Percentiles rank a stretch among this genome's conserved stretches.
phyloP scores from a whole-genome alignment of 1,140 invertebrate species.

The Muscidifurax raptorellus region DNA sequence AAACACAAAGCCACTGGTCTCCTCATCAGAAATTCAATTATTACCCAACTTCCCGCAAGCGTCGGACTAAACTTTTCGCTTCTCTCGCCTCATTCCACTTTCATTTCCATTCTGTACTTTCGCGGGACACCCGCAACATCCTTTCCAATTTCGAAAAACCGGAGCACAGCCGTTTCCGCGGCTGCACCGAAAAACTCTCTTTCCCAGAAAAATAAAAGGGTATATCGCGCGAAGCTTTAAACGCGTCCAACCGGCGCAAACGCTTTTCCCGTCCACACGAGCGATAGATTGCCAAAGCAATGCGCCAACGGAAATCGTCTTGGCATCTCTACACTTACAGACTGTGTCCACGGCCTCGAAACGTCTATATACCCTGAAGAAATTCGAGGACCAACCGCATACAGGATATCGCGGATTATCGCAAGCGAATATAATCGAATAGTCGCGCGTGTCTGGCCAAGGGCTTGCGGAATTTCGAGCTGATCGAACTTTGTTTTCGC shows the following conservation, averaged over 20 bases:
- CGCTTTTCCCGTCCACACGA: neutral
- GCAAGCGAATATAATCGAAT: too few species aligned
- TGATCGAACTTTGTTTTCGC: too few species aligned
- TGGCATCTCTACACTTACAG: neutral
- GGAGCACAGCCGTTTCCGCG: neutral
- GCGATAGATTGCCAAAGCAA: conserved; percentile 7
- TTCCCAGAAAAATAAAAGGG: neutral
- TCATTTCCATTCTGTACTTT: neutral
- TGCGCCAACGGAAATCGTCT: conserved; percentile 21
- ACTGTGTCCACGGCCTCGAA: neutral
- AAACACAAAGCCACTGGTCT: neutral
- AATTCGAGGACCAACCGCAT: too few species aligned
- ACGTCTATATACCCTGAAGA: too few species aligned
- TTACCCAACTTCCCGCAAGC: neutral
- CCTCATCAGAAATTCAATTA: neutral
- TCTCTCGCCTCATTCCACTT: neutral
- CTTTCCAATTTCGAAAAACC: neutral
- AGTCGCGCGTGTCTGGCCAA: too few species aligned
- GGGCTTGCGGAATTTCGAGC: too few species aligned
- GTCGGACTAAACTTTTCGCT: neutral
- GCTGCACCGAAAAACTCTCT: too few species aligned
- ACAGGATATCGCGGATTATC: too few species aligned
- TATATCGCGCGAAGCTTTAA: neutral
- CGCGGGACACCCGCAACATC: neutral
- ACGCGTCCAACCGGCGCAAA: neutral